Evolutionary conservation across 64 coral and sea anemone species (phyloP).

Genomic region (Pocillopora damicornis): DNA sequence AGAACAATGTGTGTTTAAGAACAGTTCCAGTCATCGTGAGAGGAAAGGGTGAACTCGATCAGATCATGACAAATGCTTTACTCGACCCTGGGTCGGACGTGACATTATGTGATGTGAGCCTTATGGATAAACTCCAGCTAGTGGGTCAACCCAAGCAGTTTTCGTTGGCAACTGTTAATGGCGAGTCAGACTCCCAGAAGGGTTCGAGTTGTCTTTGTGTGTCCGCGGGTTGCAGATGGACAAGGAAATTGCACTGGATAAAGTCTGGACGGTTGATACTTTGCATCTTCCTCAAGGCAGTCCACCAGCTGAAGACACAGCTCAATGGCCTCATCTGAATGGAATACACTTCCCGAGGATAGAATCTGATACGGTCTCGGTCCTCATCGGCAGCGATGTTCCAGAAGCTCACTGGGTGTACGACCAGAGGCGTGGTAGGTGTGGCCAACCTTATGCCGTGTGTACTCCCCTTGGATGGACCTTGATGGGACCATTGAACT

Average conservation of each 20-base stretch:
- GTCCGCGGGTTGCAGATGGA: constrained; percentile 6
- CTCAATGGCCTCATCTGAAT: constrained; percentile 42
- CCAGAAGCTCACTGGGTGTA: constrained; percentile 67
- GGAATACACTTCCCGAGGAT: constrained; percentile 32
- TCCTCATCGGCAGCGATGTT: constrained; percentile 66
- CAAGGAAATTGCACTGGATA: constrained; percentile 4
- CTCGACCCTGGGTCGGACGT: constrained; percentile 44
- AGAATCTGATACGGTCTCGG: constrained; percentile 16
- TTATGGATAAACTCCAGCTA: constrained; percentile 37
- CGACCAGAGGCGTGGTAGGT: constrained; percentile 22
- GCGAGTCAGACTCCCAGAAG: not conserved
- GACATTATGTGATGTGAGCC: constrained; percentile 23
- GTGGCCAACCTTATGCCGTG: constrained; percentile 56
- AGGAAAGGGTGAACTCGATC: not conserved
- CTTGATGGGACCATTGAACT: constrained; percentile 34
- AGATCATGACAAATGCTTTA: constrained; percentile 16
- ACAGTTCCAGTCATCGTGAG: constrained; percentile 13
- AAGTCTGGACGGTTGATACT: constrained; percentile 19
- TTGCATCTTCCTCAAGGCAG: constrained; percentile 3
- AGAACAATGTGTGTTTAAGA: constrained; percentile 1
- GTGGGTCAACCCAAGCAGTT: constrained; percentile 14
- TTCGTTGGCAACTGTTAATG: constrained; percentile 37
- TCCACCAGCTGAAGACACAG: not conserved
- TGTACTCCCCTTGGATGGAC: constrained; percentile 48
- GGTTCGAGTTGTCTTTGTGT: constrained; percentile 25